Conservation (phyloP, 2,888 invertebrate species). For the Lomographa bimaculata region DNA sequence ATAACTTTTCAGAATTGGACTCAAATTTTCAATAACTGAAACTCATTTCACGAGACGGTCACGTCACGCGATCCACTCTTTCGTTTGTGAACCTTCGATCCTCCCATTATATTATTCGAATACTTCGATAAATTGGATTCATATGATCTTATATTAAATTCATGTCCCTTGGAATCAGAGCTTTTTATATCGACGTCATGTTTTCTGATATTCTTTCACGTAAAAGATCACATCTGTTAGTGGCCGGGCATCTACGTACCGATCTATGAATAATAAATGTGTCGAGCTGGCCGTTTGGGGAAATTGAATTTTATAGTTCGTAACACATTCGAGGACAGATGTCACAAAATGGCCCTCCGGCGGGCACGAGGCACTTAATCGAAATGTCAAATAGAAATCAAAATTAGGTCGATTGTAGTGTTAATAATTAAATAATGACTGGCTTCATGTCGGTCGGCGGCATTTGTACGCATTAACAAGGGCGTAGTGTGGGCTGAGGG, state of each 20-base stretch:
- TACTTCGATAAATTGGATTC: slow-evolving; percentile 56
- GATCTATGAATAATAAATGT: slow-evolving; percentile 83
- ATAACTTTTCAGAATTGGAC: slow-evolving; percentile 51
- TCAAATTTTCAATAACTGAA: slow-evolving; percentile 52
- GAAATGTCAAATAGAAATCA: slow-evolving; percentile 83
- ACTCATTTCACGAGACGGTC: slow-evolving; percentile 47
- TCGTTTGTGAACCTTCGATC: slow-evolving; percentile 46
- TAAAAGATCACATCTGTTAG: slow-evolving; percentile 82
- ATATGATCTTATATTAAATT: slow-evolving; percentile 65
- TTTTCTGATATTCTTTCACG: slow-evolving; percentile 79
- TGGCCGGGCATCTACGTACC: slow-evolving; percentile 76
- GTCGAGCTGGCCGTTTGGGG: slow-evolving; percentile 80
- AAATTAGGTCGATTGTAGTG: slow-evolving; percentile 82
- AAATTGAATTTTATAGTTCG: slow-evolving; percentile 84
- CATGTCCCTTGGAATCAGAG: slow-evolving; percentile 63
- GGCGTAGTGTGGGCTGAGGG: slow-evolving; percentile 45
- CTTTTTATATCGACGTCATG: slow-evolving; percentile 64
- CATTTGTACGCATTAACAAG: slow-evolving; percentile 59
- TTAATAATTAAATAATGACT: slow-evolving; percentile 82
- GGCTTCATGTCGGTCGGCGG: slow-evolving; percentile 50
- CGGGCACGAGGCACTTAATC: slow-evolving; percentile 72
- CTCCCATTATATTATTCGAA: slow-evolving; percentile 42
- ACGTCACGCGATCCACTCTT: slow-evolving; percentile 60
- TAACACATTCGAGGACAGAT: slow-evolving; percentile 82
- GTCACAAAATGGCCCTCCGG: slow-evolving; percentile 77